Percentiles rank a stretch among this genome's conserved stretches.
Evolutionary conservation across 2,797 vertebrate species (phyloP).

Genomic region (Anableps anableps): DNA sequence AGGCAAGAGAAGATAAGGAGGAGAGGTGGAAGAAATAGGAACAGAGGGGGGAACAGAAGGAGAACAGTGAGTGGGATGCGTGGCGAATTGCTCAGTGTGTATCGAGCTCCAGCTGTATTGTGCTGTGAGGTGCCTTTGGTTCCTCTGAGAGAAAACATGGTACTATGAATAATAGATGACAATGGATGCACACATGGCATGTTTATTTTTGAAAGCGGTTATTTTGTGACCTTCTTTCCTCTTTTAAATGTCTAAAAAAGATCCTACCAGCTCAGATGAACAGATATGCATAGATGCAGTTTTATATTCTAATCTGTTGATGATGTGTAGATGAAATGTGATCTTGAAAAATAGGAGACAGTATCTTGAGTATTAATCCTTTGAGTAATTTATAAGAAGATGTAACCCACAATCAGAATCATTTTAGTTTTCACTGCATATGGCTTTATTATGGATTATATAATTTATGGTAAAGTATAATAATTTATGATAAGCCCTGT

Average conservation of each 20-base stretch:
- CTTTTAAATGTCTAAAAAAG: conserved; percentile 15
- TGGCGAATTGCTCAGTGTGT: conserved; percentile 55
- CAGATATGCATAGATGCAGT: neutral
- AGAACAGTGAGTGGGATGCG: conserved; percentile 57
- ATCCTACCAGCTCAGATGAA: conserved; percentile 15
- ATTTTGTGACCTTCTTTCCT: conserved; percentile 20
- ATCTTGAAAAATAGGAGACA: neutral
- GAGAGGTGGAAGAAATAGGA: conserved; percentile 27
- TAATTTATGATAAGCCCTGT: neutral
- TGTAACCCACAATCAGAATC: neutral
- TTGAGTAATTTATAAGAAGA: neutral
- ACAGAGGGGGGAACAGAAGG: conserved; percentile 26
- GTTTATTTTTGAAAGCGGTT: conserved; percentile 47
- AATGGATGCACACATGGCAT: conserved; percentile 24
- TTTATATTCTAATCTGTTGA: neutral
- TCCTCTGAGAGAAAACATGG: conserved; percentile 48
- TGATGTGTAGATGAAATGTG: neutral
- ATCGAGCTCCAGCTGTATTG: conserved; percentile 51
- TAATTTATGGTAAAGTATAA: neutral
- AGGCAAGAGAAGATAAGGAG: conserved; percentile 22
- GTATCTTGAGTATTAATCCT: neutral
- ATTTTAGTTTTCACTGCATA: neutral
- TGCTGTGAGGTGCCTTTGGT: conserved; percentile 53
- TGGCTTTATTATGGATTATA: neutral
- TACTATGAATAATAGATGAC: conserved; percentile 62